These are phyloP conservation scores for Cranoglanis bouderius DNA, from an alignment of 2,113 vertebrate genomes.

Conservation along the genomic window DNA sequence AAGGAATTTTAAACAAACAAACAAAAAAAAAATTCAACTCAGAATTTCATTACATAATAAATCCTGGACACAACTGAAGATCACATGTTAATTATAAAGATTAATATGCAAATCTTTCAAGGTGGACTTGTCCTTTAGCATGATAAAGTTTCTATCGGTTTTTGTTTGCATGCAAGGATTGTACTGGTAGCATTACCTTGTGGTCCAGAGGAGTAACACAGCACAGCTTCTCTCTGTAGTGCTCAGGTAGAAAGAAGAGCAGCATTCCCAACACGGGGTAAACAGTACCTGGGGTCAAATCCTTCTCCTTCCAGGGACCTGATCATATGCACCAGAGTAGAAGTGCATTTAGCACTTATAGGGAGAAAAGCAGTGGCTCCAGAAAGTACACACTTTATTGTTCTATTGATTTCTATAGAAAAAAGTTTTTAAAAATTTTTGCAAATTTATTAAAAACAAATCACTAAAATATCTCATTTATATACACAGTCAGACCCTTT, in stretches of 20 bases:
- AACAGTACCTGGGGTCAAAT: constrained; percentile 84
- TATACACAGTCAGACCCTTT: too few species aligned
- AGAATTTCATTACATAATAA: too few species aligned
- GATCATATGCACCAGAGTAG: constrained; percentile 4
- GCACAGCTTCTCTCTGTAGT: constrained; percentile 75
- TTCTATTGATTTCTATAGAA: neutral
- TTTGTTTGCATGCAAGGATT: neutral
- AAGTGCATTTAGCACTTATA: neutral
- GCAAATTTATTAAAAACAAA: too few species aligned
- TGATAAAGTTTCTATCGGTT: neutral
- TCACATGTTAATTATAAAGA: neutral
- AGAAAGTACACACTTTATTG: neutral
- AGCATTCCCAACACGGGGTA: constrained; percentile 81
- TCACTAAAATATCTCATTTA: too few species aligned
- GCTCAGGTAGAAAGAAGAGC: constrained; percentile 81
- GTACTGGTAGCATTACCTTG: constrained; percentile 66
- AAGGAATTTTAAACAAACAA: too few species aligned
- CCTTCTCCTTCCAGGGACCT: constrained; percentile 83
- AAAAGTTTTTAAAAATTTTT: neutral
- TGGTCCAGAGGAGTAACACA: constrained; percentile 68
- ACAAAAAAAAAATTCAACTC: too few species aligned
- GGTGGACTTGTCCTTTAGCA: neutral
- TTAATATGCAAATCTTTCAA: neutral
- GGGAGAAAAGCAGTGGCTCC: neutral
- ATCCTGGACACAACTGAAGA: too few species aligned